A percentile compares a stretch with the other conserved stretches of the same genome.
These are phyloP conservation scores for Terebella lapidaria DNA, from an alignment of 2,888 invertebrate genomes.

Conservation along the genomic window DNA sequence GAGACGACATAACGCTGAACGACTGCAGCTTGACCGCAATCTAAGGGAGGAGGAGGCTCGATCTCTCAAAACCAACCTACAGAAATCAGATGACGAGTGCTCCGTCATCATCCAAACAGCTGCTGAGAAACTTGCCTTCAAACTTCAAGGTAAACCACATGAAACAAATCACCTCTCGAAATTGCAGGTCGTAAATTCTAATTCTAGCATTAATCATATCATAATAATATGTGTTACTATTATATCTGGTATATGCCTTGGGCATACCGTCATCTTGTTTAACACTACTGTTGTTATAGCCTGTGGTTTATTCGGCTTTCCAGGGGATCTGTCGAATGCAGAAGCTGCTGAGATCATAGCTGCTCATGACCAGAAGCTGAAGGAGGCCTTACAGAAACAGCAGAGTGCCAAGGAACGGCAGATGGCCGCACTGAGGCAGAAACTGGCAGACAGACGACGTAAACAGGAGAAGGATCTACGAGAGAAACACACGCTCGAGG, in stretches of 20 bases:
- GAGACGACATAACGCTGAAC: constrained; percentile 40
- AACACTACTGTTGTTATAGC: no score
- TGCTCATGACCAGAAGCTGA: constrained; percentile 36
- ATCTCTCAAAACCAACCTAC: constrained; percentile 30
- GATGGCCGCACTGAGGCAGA: constrained; percentile 32
- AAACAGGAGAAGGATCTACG: constrained; percentile 33
- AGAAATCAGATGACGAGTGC: constrained; percentile 33
- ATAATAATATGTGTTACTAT: no score
- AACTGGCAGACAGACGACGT: constrained; percentile 37
- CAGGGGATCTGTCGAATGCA: constrained; percentile 29
- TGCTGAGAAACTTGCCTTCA: constrained; percentile 32
- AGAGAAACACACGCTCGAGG: constrained; percentile 42
- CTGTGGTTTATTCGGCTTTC: no score
- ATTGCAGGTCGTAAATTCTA: neutral
- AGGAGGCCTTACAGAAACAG: constrained; percentile 32
- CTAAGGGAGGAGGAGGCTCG: constrained; percentile 36
- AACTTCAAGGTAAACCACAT: constrained; percentile 40
- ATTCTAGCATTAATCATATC: neutral
- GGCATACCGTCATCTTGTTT: no score
- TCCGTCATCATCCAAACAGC: constrained; percentile 28
- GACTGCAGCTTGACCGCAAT: constrained; percentile 39
- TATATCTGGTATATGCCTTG: no score
- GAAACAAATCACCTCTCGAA: no score
- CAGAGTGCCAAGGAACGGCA: constrained; percentile 31
- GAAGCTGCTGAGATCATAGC: constrained; percentile 36